Conservation (phyloP, 2,113 vertebrate species). For the Pollachius pollachius region DNA sequence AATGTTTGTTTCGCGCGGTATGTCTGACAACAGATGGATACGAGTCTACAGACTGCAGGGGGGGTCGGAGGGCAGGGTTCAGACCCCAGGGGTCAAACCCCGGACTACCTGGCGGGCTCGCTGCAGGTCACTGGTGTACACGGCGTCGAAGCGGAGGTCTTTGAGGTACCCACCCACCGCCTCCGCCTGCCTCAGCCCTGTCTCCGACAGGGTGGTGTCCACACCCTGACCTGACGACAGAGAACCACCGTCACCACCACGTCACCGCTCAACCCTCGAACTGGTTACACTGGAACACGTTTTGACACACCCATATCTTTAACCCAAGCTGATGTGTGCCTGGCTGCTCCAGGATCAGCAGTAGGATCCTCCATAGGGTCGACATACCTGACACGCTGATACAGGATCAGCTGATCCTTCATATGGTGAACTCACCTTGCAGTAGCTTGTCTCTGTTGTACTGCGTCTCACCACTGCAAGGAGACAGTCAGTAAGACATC, state of each 20-base stretch:
- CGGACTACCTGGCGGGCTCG: conserved; percentile 83
- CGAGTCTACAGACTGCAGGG: too few relatives aligned
- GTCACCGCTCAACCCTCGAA: background rate
- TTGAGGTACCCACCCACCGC: conserved; percentile 83
- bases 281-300: background rate
- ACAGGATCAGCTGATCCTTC: background rate
- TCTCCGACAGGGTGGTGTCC: conserved; percentile 84
- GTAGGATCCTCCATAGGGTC: too few relatives aligned
- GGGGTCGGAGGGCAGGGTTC: too few relatives aligned
- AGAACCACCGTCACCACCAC: background rate
- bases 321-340: background rate
- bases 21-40: too few relatives aligned
- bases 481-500: conserved; percentile 6
- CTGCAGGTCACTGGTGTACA: conserved; percentile 85
- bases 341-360: background rate
- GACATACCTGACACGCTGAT: background rate
- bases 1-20: too few relatives aligned
- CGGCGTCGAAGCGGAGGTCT: conserved; percentile 80
- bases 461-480: conserved; percentile 86
- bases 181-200: conserved; percentile 81
- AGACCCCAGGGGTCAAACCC: too few relatives aligned
- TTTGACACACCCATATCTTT: background rate
- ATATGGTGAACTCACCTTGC: conserved; percentile 77
- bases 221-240: conserved; percentile 85
- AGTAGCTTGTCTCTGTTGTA: conserved; percentile 92